Evolutionary conservation across 2,113 vertebrate species (phyloP).

Genomic region (Mellivora capensis): DNA sequence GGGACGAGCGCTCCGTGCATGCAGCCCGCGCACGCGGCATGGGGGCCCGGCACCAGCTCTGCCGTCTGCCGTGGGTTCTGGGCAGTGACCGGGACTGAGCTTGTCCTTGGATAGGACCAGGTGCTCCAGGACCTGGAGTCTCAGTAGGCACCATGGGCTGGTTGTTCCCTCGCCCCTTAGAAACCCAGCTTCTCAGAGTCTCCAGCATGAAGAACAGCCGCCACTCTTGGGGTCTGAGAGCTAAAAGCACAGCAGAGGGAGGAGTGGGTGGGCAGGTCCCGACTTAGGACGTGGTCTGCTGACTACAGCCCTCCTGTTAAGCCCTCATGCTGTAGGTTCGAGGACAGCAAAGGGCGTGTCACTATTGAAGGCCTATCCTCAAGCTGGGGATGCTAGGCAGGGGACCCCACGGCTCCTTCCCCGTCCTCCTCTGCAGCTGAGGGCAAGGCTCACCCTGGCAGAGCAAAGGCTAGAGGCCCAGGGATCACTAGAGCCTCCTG

Average conservation of each 20-base stretch:
- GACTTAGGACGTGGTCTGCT: neutral
- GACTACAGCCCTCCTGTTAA: neutral
- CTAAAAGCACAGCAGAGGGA: neutral
- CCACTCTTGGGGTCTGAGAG: neutral
- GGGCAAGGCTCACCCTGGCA: neutral
- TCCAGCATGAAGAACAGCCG: neutral
- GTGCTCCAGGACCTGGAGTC: conserved; percentile 10
- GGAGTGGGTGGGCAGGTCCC: neutral
- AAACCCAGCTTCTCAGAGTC: neutral
- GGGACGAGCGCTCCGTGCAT: neutral
- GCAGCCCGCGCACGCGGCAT: conserved; percentile 62
- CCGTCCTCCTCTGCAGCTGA: neutral
- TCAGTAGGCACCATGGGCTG: neutral
- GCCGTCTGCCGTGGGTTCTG: neutral
- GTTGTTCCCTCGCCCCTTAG: neutral
- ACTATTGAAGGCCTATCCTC: neutral
- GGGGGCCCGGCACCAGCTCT: neutral
- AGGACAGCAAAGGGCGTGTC: neutral
- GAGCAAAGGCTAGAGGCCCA: neutral
- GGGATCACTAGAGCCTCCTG: neutral
- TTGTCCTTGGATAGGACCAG: neutral
- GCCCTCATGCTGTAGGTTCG: neutral
- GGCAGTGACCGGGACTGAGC: neutral
- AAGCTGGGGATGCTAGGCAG: neutral
- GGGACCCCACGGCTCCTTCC: neutral